phyloP scores from a whole-genome alignment of 2,113 vertebrate genomes.

The Gopherus evgoodei region DNA sequence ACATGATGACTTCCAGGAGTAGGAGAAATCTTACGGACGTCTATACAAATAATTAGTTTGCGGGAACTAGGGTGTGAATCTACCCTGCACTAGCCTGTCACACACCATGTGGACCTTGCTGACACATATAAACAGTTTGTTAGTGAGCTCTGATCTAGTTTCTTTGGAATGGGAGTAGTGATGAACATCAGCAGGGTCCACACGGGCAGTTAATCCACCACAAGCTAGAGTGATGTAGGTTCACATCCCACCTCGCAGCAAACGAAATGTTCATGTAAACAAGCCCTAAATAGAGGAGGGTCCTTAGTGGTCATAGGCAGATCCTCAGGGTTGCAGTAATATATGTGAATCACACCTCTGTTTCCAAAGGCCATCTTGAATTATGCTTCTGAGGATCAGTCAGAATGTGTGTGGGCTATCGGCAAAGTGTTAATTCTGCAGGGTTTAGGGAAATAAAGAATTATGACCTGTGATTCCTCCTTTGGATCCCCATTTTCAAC shows the following conservation, averaged over 20 bases:
- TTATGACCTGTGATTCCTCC: not conserved
- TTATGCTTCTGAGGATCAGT: not conserved
- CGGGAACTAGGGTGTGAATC: not conserved
- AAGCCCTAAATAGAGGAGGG: not conserved
- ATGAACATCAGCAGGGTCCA: not conserved
- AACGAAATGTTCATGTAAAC: not conserved
- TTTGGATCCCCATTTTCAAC: not conserved
- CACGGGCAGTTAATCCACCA: not conserved
- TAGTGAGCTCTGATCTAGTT: not conserved
- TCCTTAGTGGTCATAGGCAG: rapidly evolving
- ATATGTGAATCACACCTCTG: not conserved
- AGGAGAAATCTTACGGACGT: not conserved
- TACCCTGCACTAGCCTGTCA: not conserved
- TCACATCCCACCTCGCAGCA: not conserved
- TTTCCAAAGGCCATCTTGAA: not conserved
- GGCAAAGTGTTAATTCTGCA: not conserved
- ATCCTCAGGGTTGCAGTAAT: not conserved
- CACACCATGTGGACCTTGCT: not conserved
- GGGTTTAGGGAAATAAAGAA: not conserved
- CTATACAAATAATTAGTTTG: not conserved
- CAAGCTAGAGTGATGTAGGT: not conserved
- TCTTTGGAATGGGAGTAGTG: not conserved
- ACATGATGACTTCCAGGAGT: not conserved
- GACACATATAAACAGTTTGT: not conserved
- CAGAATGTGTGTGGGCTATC: not conserved